A percentile compares a stretch with the other conserved stretches of the same genome.
Evolutionary conservation across 2,113 vertebrate genomes (phyloP).

Genomic region (Acrocephalus kingi): DNA sequence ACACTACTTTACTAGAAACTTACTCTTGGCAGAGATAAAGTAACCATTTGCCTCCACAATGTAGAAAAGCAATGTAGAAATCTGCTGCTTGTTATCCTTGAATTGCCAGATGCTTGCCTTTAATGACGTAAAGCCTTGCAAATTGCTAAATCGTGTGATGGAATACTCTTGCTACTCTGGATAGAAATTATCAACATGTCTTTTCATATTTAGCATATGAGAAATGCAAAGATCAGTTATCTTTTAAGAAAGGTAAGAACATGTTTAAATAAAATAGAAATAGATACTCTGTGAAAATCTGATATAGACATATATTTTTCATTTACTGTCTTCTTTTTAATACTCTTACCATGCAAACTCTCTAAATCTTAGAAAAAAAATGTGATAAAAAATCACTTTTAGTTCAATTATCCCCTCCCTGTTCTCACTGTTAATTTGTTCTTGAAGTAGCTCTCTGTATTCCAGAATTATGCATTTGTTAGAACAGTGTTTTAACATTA

Average conservation of each 20-base stretch:
- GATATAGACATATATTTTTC: background rate
- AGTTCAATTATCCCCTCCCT: background rate
- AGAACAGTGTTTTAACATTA: background rate
- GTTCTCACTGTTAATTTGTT: background rate
- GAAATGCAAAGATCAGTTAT: constrained; percentile 4
- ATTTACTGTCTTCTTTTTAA: background rate
- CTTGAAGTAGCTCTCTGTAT: background rate
- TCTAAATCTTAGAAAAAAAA: background rate
- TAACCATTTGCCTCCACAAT: constrained; percentile 70
- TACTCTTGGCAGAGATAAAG: constrained; percentile 73
- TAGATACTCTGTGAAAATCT: background rate
- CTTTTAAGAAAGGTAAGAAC: background rate
- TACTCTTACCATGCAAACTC: background rate
- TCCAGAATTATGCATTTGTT: background rate
- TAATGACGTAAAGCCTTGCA: constrained; percentile 67
- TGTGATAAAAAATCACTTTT: background rate
- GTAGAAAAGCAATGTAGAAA: constrained; percentile 69
- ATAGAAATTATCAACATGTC: constrained; percentile 37
- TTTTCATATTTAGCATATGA: constrained; percentile 12
- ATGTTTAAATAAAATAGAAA: constrained; percentile 20
- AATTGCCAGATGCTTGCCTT: constrained; percentile 68
- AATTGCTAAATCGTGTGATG: constrained; percentile 67
- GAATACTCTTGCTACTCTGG: constrained; percentile 52
- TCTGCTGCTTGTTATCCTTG: constrained; percentile 73
- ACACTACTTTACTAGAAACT: constrained; percentile 67